Base-by-base conservation (phyloP, 92 coral and sea anemone genomes). In the Diadumene lineata region DNA sequence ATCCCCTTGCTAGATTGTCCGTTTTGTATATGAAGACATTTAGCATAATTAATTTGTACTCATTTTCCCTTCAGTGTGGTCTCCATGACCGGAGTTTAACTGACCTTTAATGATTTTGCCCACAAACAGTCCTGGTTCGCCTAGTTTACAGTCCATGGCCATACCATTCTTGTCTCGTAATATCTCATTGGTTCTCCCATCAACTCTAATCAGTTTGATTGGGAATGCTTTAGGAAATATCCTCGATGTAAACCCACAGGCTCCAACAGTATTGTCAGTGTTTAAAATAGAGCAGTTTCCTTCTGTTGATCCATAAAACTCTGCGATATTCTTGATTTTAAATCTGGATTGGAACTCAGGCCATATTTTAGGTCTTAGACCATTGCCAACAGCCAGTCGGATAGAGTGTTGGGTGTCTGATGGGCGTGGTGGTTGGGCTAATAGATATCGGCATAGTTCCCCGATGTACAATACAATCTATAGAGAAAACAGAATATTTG, bases 281-380 rank as follows among this genome's bases (percentile, higher is more conserved):
- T 96, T 96, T 15, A 89, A 24, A 0, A 96, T 30, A 33, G 83
- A 63, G 15, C 85, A 90, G 27, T 88, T 96, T 8, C 97, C 92
- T 27, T 96, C 99, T 10, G 99, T 89, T 0, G 99, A 86, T n/a
- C 94, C 99, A 60, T 96, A 96, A 43, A 96, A 92, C 55, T 96
- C 99, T 25, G 84, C 93, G 34, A 96, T 92, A 46, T 80, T 78
- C 22, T 82, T 79, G 85, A 96, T 82, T 44, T 86, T 76, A 60
- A 96, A 96, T 56, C 99, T 90, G 11, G 91, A 63, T 86, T 96
- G 92, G 38, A 96, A 96, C 30, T 93, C 97, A 21, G 81, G 72
- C 99, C 99, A 96, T 46, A 96, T 89, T 73, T 96, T 93, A 7
- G 97, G 96, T n/a, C 94, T 89, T 19, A 96, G 91, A 0, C 99